Evolutionary conservation across 1,140 invertebrate genomes (phyloP).

Genomic region (Ptiloglossa arizonensis): DNA sequence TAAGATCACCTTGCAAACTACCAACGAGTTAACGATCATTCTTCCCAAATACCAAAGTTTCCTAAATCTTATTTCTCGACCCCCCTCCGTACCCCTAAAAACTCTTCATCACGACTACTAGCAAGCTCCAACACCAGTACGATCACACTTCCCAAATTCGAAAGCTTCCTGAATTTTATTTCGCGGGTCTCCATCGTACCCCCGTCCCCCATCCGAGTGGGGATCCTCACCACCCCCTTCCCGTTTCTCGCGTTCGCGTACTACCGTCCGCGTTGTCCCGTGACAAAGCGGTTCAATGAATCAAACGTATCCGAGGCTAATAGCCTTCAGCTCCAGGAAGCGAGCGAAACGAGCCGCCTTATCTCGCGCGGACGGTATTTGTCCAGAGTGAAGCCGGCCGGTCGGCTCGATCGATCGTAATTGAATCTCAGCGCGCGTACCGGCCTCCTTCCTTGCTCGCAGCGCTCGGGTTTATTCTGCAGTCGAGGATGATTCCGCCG

Average conservation of each 20-base stretch:
- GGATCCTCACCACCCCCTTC: too few relatives aligned
- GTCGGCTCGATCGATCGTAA: conserved; percentile 61
- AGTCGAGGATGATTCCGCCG: conserved; percentile 45
- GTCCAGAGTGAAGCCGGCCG: conserved; percentile 56
- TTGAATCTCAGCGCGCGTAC: conserved; percentile 64
- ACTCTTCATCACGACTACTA: too few relatives aligned
- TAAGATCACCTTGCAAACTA: too few relatives aligned
- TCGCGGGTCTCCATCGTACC: not conserved
- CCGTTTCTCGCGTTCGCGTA: not conserved
- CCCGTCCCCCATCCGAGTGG: too few relatives aligned
- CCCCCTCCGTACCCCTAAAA: too few relatives aligned
- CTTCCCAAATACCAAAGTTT: too few relatives aligned
- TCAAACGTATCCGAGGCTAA: conserved; percentile 55
- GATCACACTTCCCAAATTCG: too few relatives aligned
- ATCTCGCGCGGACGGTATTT: conserved; percentile 65
- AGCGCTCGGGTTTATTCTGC: conserved; percentile 41
- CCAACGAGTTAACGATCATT: too few relatives aligned
- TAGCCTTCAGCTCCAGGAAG: conserved; percentile 63
- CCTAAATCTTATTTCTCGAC: too few relatives aligned
- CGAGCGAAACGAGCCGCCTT: conserved; percentile 59
- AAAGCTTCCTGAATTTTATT: too few relatives aligned
- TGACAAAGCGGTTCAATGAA: conserved; percentile 60
- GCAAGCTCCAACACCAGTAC: too few relatives aligned
- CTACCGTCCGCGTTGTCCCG: conserved; percentile 11
- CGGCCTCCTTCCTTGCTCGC: conserved; percentile 16